Base-by-base conservation (phyloP, 2,113 vertebrate species). In the Silurus asotus region DNA sequence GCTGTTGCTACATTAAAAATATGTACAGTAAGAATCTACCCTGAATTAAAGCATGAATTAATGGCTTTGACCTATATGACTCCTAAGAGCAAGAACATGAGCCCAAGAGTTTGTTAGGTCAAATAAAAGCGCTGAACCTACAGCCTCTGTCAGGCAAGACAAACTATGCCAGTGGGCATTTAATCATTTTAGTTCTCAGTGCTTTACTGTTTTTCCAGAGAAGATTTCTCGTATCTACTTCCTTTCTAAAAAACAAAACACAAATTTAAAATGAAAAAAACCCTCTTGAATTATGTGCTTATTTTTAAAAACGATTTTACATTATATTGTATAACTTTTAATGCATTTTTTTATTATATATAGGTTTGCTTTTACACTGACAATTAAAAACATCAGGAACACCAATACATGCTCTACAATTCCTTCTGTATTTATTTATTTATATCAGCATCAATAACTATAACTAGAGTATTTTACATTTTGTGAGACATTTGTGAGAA, bases 41-140 rank as follows among this genome's bases (percentile, higher is more conserved):
- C 37, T 78, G 15, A 87, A 65, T 77, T 81, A 75, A 86, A 86
- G 62, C 76, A 55, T 61, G 45, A 67, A 89, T 75, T 83, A 85
- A 84, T 14, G 45, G n/a, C 19, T 61, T 23, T 72, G 48, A 61
- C 58, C 83, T 49, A 15, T 20, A 25, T 37, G 72, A 82, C 58
- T 69, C 25, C 72, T 69, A 20, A 53, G 51, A 67, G 11, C 10
- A 85, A 49, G 53, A 58, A 59, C 72, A 83, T 15, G 23, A 49
- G 45, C 81, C 20, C 48, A 48, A 62, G 6, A n/a, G 55, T 53
- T 20, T 61, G 28, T 85, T 59, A 78, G 61, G 37, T 75, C 74
- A 80, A 56, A 72, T 15, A 77, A 70, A 53, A 49, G 72, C 19
- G n/a, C 64, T 79, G 84, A 59, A 59, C 37, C 72, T 56, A 8